These are phyloP conservation scores for Procavia capensis DNA, from an alignment of 2,113 vertebrate genomes.

Conservation along the genomic window DNA sequence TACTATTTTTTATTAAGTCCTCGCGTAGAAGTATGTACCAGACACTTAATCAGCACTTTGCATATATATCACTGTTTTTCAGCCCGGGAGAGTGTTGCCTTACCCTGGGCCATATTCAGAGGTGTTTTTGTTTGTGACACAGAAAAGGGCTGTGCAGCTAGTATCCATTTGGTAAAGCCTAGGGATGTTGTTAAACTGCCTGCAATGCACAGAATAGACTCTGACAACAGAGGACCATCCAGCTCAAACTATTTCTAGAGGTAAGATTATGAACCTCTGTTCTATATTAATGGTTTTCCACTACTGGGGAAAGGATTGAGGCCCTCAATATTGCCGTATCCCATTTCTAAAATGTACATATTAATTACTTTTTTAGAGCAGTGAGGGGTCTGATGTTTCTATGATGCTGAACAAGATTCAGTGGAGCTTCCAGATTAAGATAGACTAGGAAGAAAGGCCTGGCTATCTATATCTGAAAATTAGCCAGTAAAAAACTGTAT, in stretches of 20 bases:
- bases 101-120: neutral
- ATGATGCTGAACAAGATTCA: neutral
- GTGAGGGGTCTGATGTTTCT: neutral
- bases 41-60: neutral
- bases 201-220: neutral
- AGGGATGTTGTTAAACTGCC: neutral
- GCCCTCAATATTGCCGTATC: neutral
- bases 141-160: neutral
- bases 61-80: neutral
- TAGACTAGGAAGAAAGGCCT: neutral
- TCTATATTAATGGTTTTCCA: neutral
- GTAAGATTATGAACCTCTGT: neutral
- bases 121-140: neutral
- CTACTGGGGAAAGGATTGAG: neutral
- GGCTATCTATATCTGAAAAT: neutral
- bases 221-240: neutral
- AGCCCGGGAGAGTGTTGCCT: neutral
- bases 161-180: too few relatives aligned
- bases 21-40: neutral
- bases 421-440: neutral
- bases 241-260: neutral
- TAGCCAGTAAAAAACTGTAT: neutral
- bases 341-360: neutral
- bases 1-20: neutral
- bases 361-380: conserved; percentile 8